Evolutionary conservation across 2,797 vertebrate species (phyloP).

Genomic region (Eptatretus atami): DNA sequence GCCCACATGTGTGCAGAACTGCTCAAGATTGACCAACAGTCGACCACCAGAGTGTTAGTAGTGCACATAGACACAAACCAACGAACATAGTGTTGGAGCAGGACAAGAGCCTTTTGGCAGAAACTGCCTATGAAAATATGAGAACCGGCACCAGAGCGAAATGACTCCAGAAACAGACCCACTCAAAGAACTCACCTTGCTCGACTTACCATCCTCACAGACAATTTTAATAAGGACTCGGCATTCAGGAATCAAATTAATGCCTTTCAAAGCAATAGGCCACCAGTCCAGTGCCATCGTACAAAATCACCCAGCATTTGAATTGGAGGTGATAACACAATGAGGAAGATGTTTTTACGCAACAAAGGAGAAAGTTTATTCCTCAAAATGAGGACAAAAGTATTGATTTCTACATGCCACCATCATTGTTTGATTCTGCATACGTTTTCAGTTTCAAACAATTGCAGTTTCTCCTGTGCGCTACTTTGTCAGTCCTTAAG

Average conservation of each 20-base stretch:
- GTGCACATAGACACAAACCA: neutral
- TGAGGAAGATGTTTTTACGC: too few species aligned
- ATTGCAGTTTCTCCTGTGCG: too few species aligned
- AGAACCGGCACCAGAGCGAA: conserved; percentile 61
- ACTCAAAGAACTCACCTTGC: conserved; percentile 50
- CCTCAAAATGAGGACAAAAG: too few species aligned
- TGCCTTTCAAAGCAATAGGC: conserved; percentile 15
- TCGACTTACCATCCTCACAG: conserved; percentile 22
- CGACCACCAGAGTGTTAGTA: neutral
- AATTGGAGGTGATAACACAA: conserved; percentile 42
- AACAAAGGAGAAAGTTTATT: too few species aligned
- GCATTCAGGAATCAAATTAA: neutral
- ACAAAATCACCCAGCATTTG: conserved; percentile 57
- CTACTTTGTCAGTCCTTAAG: too few species aligned
- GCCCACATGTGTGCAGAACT: too few species aligned
- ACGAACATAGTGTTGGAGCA: conserved; percentile 10
- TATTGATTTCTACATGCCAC: too few species aligned
- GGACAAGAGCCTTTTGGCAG: conserved; percentile 48
- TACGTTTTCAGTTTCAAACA: too few species aligned
- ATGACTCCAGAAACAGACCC: conserved; percentile 84
- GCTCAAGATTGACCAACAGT: too few species aligned
- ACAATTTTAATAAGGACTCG: neutral
- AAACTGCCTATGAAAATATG: conserved; percentile 39
- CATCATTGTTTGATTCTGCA: too few species aligned
- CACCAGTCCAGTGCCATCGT: conserved; percentile 32